A percentile compares a stretch with the other conserved stretches of the same genome.
Conservation (phyloP, 2,113 vertebrate species). For the Rostratula benghalensis region DNA sequence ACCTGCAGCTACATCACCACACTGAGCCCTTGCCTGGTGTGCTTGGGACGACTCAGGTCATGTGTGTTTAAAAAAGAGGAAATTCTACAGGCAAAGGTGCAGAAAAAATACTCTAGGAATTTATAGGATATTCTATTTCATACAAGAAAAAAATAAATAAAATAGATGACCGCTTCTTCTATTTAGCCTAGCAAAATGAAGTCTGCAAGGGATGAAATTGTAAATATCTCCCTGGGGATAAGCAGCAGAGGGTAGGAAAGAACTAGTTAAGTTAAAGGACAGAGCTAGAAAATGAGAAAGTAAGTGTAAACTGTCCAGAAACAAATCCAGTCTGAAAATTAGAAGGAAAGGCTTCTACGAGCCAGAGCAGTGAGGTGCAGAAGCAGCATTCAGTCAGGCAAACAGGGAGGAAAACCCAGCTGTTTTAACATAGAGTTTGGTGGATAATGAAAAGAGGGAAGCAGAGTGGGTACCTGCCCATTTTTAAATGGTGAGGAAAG, state of each 20-base stretch:
- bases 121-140: background rate
- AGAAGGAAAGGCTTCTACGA: background rate
- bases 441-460: background rate
- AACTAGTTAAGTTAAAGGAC: background rate
- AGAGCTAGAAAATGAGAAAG: background rate
- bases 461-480: background rate
- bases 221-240: background rate
- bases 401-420: background rate
- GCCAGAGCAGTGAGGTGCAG: background rate
- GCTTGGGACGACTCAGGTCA: background rate
- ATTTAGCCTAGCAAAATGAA: background rate
- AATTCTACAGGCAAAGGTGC: background rate
- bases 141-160: background rate
- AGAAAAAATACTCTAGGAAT: background rate
- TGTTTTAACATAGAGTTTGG: background rate
- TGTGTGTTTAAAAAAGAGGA: background rate
- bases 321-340: background rate
- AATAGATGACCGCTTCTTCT: background rate
- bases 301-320: background rate
- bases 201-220: background rate
- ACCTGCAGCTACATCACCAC: background rate
- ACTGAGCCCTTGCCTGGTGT: background rate
- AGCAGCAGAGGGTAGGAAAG: background rate
- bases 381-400: background rate
- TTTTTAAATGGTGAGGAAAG: background rate